A percentile compares a stretch with the other conserved stretches of the same genome.
Evolutionary conservation across 2,113 vertebrate species (phyloP).

Genomic region (Poeciliopsis occidentalis): DNA sequence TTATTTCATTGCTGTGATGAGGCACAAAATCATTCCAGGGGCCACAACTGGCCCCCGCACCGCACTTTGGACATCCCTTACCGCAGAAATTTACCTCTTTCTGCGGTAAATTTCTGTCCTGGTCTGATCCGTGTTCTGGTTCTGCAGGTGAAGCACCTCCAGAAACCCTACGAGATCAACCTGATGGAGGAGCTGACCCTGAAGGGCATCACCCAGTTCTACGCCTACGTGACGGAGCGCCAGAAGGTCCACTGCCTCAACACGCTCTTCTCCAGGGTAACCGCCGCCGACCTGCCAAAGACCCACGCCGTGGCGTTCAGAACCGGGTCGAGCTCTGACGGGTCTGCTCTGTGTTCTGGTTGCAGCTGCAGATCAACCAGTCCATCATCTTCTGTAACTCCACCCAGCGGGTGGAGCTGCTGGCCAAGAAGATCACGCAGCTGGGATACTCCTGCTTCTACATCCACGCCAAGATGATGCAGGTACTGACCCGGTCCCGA

Average conservation of each 20-base stretch:
- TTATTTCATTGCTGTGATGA: too few relatives aligned
- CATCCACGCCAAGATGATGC: constrained; percentile 86
- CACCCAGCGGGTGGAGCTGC: constrained; percentile 82
- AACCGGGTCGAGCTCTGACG: background rate
- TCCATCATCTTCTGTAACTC: constrained; percentile 87
- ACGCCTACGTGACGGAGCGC: constrained; percentile 83
- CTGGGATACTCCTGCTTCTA: constrained; percentile 85
- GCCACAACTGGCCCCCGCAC: too few relatives aligned
- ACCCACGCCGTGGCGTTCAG: background rate
- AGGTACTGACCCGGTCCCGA: constrained; percentile 58
- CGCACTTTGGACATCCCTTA: too few relatives aligned
- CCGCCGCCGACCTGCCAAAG: too few relatives aligned
- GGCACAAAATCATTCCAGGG: too few relatives aligned
- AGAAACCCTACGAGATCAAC: constrained; percentile 85
- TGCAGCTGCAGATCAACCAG: constrained; percentile 85
- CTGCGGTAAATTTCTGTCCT: too few relatives aligned
- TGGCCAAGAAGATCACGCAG: constrained; percentile 85
- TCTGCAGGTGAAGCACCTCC: constrained; percentile 77
- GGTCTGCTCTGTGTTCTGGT: background rate
- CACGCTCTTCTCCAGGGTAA: constrained; percentile 83
- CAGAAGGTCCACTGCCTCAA: constrained; percentile 86
- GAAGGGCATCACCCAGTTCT: constrained; percentile 85
- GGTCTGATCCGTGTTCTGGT: background rate
- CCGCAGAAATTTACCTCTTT: too few relatives aligned
- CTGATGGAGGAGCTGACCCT: constrained; percentile 86